A percentile compares a stretch with the other conserved stretches of the same genome.
Evolutionary conservation across 2,888 invertebrate species (phyloP).

Genomic region (Chloroclystis v-ata): DNA sequence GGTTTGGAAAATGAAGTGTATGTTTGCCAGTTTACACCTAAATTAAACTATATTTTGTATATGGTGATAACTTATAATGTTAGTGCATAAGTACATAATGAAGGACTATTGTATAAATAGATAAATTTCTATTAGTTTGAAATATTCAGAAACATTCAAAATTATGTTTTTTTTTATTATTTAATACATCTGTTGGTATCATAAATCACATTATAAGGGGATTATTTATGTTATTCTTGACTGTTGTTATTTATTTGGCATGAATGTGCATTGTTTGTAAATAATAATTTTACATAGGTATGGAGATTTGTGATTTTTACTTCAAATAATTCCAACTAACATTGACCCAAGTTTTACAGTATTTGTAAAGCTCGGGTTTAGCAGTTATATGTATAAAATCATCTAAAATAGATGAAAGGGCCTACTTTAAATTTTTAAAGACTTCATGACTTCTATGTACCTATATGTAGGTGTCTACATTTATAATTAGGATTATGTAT

Average conservation of each 20-base stretch:
- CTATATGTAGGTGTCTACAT: too few relatives aligned
- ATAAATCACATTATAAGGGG: not conserved
- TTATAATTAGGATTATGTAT: too few relatives aligned
- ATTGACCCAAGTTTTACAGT: not conserved
- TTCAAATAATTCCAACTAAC: not conserved
- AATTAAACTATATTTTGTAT: constrained; percentile 34
- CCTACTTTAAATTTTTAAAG: too few relatives aligned
- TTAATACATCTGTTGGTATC: too few relatives aligned
- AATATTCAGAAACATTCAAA: too few relatives aligned
- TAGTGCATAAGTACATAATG: not conserved
- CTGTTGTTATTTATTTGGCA: constrained; percentile 9
- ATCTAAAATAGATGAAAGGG: too few relatives aligned
- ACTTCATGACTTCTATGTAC: too few relatives aligned
- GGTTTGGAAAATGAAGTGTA: constrained; percentile 84
- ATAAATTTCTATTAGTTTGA: too few relatives aligned
- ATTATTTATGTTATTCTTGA: constrained; percentile 2
- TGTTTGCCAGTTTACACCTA: constrained; percentile 43
- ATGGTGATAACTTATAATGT: constrained; percentile 17
- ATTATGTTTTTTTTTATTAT: too few relatives aligned
- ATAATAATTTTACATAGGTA: too few relatives aligned
- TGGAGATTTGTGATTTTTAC: constrained; percentile 4
- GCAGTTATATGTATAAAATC: too few relatives aligned
- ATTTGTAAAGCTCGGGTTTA: not conserved
- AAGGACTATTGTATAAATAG: too few relatives aligned
- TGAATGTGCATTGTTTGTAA: constrained; percentile 2